Evolutionary conservation across 2,797 vertebrate species (phyloP).

Genomic region (Orestias chungarensis): DNA sequence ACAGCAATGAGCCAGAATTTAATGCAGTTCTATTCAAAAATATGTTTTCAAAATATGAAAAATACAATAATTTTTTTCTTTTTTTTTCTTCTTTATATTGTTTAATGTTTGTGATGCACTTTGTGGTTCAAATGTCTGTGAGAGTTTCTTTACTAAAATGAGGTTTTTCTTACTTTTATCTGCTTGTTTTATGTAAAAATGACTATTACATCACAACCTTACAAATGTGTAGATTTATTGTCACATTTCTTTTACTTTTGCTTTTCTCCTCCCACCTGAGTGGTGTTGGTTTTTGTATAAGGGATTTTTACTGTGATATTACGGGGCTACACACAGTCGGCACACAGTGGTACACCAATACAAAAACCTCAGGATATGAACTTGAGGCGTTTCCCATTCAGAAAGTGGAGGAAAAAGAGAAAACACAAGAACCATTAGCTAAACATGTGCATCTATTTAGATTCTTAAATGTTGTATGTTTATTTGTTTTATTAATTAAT

Average conservation of each 20-base stretch:
- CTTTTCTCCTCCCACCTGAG: neutral
- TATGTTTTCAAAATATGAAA: neutral
- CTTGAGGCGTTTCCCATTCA: neutral
- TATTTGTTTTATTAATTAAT: neutral
- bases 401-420: neutral
- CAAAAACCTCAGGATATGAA: neutral
- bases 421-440: neutral
- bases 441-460: neutral
- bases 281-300: neutral
- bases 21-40: neutral
- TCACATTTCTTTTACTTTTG: too few species aligned
- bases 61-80: too few species aligned
- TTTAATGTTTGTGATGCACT: too few species aligned
- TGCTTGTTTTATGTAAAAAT: neutral
- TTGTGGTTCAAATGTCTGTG: too few species aligned
- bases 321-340: too few species aligned
- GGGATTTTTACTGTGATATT: constrained; percentile 7
- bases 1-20: neutral
- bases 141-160: too few species aligned
- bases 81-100: too few species aligned
- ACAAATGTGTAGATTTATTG: neutral
- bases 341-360: neutral
- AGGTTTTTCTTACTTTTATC: too few species aligned
- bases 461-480: neutral
- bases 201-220: neutral